Percentiles rank a stretch among this genome's conserved stretches.
phyloP scores from a whole-genome alignment of 1,140 invertebrate species.

The Euwallacea similis region DNA sequence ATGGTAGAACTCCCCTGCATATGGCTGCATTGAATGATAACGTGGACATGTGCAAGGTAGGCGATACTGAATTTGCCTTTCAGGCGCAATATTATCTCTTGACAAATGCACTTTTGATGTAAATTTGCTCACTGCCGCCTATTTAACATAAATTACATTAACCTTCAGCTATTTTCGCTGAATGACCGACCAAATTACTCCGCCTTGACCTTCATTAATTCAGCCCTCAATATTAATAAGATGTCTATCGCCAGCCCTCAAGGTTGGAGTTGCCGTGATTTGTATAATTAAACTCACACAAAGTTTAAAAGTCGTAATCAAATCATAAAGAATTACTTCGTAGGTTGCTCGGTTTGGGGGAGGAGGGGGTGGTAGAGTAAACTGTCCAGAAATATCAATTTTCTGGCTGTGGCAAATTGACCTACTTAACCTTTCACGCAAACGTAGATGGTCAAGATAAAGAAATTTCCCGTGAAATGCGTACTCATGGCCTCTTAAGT shows the following conservation, averaged over 20 bases:
- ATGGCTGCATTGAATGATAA: constrained; percentile 94
- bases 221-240: constrained; percentile 27
- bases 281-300: neutral
- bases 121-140: constrained; percentile 4
- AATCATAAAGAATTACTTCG: neutral
- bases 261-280: constrained; percentile 29
- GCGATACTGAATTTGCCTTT: no score
- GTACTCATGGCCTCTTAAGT: no score
- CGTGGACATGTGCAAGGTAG: constrained; percentile 86
- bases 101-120: neutral
- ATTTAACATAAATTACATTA: constrained; percentile 23
- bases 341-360: neutral
- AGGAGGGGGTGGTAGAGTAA: constrained; percentile 6
- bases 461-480: neutral
- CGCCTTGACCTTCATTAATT: constrained; percentile 28
- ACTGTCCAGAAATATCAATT: constrained; percentile 9
- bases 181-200: constrained; percentile 1
- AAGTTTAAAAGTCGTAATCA: neutral
- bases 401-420: neutral
- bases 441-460: constrained; percentile 11
- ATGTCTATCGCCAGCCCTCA: constrained; percentile 30
- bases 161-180: constrained; percentile 22
- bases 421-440: constrained; percentile 11
- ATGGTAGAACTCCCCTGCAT: constrained; percentile 90
- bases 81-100: no score